Conservation (phyloP, 2,888 invertebrate species). For the Coelogynopora nodosa region DNA sequence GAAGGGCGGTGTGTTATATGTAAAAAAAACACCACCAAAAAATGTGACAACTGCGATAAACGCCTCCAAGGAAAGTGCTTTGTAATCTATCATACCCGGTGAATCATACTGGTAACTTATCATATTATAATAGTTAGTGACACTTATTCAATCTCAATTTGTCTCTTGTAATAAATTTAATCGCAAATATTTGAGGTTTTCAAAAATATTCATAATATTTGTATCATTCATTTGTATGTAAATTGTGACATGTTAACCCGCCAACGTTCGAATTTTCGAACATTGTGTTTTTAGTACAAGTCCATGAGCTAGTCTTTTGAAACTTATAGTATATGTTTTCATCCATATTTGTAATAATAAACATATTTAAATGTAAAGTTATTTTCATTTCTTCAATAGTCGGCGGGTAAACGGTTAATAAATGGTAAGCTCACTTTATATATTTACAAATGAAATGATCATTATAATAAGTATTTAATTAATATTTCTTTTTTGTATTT, state of each 20-base stretch:
- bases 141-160: too few species aligned
- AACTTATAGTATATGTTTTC: neutral
- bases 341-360: neutral
- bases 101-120: too few species aligned
- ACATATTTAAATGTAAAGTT: neutral
- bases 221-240: too few species aligned
- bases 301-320: constrained; percentile 9
- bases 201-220: too few species aligned
- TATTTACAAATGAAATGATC: too few species aligned
- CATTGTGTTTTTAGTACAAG: neutral
- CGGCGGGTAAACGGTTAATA: neutral
- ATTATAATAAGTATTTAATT: too few species aligned
- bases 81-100: neutral
- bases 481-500: too few species aligned
- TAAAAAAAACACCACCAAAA: neutral
- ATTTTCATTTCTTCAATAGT: neutral
- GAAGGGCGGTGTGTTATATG: neutral
- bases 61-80: constrained; percentile 24
- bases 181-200: too few species aligned
- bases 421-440: too few species aligned
- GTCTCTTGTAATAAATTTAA: too few species aligned
- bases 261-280: constrained; percentile 35
- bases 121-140: too few species aligned
- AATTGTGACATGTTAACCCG: neutral
- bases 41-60: neutral